A percentile compares a stretch with the other conserved stretches of the same genome.
Conservation (phyloP, 2,888 invertebrate genomes). For the Metopia argyrocephala region DNA sequence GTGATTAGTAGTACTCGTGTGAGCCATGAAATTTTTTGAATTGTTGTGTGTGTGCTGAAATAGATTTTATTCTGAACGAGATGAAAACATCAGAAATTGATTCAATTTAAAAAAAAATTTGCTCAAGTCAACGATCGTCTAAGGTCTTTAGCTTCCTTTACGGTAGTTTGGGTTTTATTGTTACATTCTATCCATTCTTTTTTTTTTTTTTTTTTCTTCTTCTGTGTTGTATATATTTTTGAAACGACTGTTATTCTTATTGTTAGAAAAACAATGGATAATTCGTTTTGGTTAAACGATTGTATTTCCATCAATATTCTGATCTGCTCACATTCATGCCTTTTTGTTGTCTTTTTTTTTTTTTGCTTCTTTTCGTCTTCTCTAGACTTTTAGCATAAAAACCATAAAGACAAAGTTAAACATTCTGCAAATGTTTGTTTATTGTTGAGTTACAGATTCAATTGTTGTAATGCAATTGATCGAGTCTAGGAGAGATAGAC, state of each 20-base stretch:
- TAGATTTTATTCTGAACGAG: too few relatives aligned
- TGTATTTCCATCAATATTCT: constrained; percentile 11
- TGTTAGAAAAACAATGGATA: constrained; percentile 34
- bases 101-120: constrained; percentile 42
- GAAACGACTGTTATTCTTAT: not conserved
- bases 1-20: not conserved
- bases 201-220: too few relatives aligned
- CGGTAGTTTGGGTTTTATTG: constrained; percentile 12
- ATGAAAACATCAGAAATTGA: not conserved
- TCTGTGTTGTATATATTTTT: too few relatives aligned
- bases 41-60: too few relatives aligned
- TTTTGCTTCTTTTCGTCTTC: too few relatives aligned
- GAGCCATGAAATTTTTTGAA: constrained; percentile 33
- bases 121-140: constrained; percentile 50
- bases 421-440: constrained; percentile 75
- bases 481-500: not conserved
- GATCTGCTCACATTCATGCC: too few relatives aligned
- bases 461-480: constrained; percentile 25
- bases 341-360: constrained; percentile 14
- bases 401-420: constrained; percentile 56
- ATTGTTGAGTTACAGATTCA: constrained; percentile 69
- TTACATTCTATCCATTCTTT: not conserved
- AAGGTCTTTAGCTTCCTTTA: constrained; percentile 53
- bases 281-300: constrained; percentile 47
- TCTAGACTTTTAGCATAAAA: constrained; percentile 20